These are phyloP conservation scores for Tholera decimalis DNA, from an alignment of 2,888 invertebrate species.

Conservation along the genomic window DNA sequence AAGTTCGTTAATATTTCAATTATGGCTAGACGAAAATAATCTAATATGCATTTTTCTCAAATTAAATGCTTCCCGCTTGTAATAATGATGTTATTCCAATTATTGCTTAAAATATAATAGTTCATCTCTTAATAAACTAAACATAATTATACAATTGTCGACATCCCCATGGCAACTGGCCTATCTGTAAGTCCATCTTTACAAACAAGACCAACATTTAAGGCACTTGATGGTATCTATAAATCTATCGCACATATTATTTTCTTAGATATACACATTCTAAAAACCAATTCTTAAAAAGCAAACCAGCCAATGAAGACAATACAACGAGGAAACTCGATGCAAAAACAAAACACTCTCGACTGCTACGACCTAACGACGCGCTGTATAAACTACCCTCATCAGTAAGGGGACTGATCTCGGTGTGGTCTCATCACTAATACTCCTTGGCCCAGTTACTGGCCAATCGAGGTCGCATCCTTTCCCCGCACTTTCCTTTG, in stretches of 20 bases:
- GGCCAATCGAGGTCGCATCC: slow-evolving; percentile 56
- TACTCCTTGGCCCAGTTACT: slow-evolving; percentile 57
- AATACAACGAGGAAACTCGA: slow-evolving; percentile 9
- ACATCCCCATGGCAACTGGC: too few relatives aligned
- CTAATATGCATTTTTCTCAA: too few relatives aligned
- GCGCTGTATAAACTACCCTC: slow-evolving; percentile 40
- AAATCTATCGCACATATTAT: too few relatives aligned
- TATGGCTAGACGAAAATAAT: too few relatives aligned
- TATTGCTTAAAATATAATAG: too few relatives aligned
- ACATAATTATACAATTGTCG: too few relatives aligned
- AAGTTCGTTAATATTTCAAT: not conserved
- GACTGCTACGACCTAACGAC: slow-evolving; percentile 40
- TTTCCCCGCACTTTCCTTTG: slow-evolving; percentile 47
- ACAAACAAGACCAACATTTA: too few relatives aligned
- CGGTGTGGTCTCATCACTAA: slow-evolving; percentile 55
- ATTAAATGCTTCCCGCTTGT: too few relatives aligned
- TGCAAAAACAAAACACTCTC: slow-evolving; percentile 23
- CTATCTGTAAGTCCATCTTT: too few relatives aligned
- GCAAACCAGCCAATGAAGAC: not conserved
- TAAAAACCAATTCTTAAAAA: not conserved
- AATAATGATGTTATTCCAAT: too few relatives aligned
- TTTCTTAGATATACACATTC: not conserved
- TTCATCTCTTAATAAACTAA: too few relatives aligned
- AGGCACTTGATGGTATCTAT: too few relatives aligned
- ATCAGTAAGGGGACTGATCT: slow-evolving; percentile 45